Evolutionary conservation across 92 coral and sea anemone species (phyloP), one percentile per base, ranked within the genome.

Genomic region (Phenganax marumi): DNA sequence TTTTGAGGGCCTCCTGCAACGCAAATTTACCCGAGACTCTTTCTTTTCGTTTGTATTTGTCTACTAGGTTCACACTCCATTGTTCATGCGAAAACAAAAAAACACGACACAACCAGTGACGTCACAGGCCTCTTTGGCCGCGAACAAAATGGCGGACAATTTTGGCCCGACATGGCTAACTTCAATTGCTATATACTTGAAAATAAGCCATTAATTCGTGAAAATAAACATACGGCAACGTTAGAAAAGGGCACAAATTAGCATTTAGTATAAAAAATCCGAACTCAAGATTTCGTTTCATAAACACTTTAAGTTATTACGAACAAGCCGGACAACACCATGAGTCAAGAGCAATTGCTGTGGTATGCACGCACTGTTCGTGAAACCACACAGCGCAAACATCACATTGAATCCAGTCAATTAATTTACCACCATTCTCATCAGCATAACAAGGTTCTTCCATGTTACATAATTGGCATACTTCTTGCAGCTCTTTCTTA

Each of bases 1-100:
- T 81, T 64, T n/a, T 81, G 81, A 12, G 85, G 90, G 9, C 68
- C 86, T 51, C 90, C 92, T 50, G 89, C 92, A 23, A 89, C 89
- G 52, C 92, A 89, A 73, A 89, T 76, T 87, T 68, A 23, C 92
- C 92, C 64, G 83, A 87, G 19, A 24, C 63, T 50, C 69, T 21
- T 56, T 25, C 55, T 49, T 24, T 49, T 22, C 63, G 60, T 14
- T 58, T 33, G 43, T 18, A 14, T 58, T 58, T 58, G 24, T 58
- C 22, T 18, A 23, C 65, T 18, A 58, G 65, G 21, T 58, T 58
- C 65, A 58, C 65, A 58, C 65, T 58, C 65, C 65, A 58, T 1
- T 0, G 65, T 3, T 58, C 65, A 58, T 14, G 21, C 65, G 24
- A 58, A 58, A 0, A 14, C 8, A 18, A 58, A 58, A 14, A 58